Base-by-base conservation (phyloP, 92 coral and sea anemone species). In the Epizoanthus scotinus region DNA sequence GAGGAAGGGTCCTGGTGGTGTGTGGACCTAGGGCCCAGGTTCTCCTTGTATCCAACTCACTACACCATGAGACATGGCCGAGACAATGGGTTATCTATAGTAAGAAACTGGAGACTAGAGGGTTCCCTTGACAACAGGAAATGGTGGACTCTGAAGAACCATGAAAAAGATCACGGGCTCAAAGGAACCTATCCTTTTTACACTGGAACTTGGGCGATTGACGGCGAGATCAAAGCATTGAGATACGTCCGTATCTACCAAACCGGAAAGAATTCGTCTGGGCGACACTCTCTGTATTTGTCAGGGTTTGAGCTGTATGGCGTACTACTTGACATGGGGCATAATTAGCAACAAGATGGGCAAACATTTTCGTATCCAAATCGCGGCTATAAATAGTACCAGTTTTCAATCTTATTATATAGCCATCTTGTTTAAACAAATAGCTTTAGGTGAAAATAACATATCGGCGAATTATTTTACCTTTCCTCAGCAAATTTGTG, bases 1-100 rank as follows among this genome's bases (percentile, higher is more conserved):
- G 88, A 83, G n/a, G 90, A 92, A 24, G 65, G 73, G 20, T 90
- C 94, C 5, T 92, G 97, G 97, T 92, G 97, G 97, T 84, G 90
- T 22, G 83, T 92, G 17, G 97, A 92, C 86, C 21, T 92, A 31
- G 90, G 94, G 9, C 88, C 88, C 13, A 79, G 86, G 34, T 91
- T 81, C 62, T 78, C 86, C 8, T 84, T 90, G 62, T 92, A 81
- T 77, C 90, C 81, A 3, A 92, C 97, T 0, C 90, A 78, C 59
- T 92, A 92, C 85, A 87, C 92, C 22, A 52, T 90, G 21, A 82
- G 97, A 60, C 97, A 92, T 67, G 97, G 97, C 67, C 84, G 94
- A 42, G 94, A 92, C 81, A 92, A 90, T 62, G 94, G 97, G 3
- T 79, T 90, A 79, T 92, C 97, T 53, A 66, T 90, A 74, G 73